Conservation (phyloP, 2,797 vertebrate genomes). For the Cryptoprocta ferox region DNA sequence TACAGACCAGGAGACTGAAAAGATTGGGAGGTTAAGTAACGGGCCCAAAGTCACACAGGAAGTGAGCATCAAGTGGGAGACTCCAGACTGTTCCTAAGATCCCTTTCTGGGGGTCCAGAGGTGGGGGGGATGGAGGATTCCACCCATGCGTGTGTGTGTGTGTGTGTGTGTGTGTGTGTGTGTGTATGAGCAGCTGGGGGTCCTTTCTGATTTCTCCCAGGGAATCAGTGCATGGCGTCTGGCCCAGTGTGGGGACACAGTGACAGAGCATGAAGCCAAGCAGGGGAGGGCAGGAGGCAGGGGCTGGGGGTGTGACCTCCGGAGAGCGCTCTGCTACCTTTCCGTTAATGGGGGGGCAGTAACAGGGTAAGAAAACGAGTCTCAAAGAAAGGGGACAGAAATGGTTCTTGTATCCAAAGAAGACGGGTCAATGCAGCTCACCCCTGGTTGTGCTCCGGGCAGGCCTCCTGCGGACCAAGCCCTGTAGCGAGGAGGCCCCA, state of each 20-base stretch:
- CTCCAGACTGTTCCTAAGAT: not conserved
- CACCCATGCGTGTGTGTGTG: not conserved
- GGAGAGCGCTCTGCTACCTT: not conserved
- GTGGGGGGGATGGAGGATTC: not conserved
- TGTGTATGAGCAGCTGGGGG: not conserved
- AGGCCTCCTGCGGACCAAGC: not conserved
- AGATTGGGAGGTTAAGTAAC: not conserved
- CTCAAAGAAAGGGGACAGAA: not conserved
- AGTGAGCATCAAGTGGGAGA: not conserved
- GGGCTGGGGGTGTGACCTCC: not conserved
- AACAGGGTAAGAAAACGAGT: not conserved
- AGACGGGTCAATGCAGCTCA: rapidly evolving
- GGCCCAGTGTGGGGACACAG: no score
- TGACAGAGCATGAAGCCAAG: not conserved
- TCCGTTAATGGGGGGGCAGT: not conserved
- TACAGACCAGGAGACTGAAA: not conserved
- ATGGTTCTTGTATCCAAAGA: not conserved
- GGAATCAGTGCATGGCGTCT: not conserved
- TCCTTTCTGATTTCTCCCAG: not conserved
- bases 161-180: no score
- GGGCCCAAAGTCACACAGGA: not conserved
- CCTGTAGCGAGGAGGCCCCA: not conserved
- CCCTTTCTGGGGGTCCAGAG: not conserved
- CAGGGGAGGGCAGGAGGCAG: not conserved
- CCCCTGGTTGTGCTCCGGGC: rapidly evolving